These are phyloP conservation scores for Volucella inflata DNA, from an alignment of 2,888 invertebrate species.

Conservation along the genomic window DNA sequence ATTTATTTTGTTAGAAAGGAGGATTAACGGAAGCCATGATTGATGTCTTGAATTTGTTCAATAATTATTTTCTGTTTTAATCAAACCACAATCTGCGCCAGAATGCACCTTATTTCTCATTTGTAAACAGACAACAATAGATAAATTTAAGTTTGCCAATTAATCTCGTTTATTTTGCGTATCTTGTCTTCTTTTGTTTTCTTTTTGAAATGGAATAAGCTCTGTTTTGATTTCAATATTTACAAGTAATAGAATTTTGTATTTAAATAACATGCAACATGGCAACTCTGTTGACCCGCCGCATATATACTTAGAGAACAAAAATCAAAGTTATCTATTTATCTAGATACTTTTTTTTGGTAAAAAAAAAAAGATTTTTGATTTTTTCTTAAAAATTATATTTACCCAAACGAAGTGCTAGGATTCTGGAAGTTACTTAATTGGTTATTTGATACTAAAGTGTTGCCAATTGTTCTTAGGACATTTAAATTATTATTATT, in stretches of 20 bases:
- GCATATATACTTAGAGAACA: conserved; percentile 51
- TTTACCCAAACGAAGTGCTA: conserved; percentile 83
- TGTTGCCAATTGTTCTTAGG: conserved; percentile 83
- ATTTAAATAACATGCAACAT: conserved; percentile 69
- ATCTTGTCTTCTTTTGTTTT: not conserved
- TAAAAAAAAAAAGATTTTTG: conserved; percentile 25
- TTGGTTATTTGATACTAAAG: conserved; percentile 83
- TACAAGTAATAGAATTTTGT: conserved; percentile 44
- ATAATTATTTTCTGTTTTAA: not conserved
- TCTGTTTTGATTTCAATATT: not conserved
- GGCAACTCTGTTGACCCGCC: conserved; percentile 75
- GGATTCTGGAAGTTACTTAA: conserved; percentile 83
- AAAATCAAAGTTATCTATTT: conserved; percentile 27
- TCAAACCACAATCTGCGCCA: conserved; percentile 69
- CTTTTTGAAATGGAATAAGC: not conserved
- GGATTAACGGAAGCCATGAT: conserved; percentile 75
- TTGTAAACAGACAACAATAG: not conserved
- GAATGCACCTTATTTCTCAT: conserved; percentile 63
- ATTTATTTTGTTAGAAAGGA: conserved; percentile 29
- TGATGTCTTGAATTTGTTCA: conserved; percentile 50
- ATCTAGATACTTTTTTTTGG: not conserved
- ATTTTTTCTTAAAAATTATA: conserved; percentile 33
- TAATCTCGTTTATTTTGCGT: not conserved
- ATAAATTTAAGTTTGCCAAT: conserved; percentile 14
- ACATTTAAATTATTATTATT: conserved; percentile 81